Percentiles rank a stretch among this genome's conserved stretches.
phyloP scores from a whole-genome alignment of 2,888 invertebrate genomes.

The Choreutis nemorana region DNA sequence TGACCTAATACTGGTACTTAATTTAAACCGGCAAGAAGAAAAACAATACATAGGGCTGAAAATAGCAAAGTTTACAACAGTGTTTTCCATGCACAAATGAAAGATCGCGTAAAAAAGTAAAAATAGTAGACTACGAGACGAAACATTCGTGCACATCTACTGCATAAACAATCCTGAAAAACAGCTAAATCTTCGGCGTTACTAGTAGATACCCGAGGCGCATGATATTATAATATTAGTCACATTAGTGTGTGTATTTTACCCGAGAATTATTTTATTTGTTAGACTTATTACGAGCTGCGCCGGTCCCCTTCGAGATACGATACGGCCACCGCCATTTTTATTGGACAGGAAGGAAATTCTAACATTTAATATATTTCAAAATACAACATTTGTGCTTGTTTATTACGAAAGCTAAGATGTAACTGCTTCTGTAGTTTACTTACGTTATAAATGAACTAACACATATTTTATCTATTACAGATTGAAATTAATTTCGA shows the following conservation, averaged over 20 bases:
- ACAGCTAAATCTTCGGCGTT: constrained; percentile 58
- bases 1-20: too few relatives aligned
- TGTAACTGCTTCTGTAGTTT: too few relatives aligned
- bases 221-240: constrained; percentile 63
- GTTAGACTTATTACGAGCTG: constrained; percentile 58
- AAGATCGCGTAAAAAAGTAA: too few relatives aligned
- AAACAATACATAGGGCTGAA: too few relatives aligned
- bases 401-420: constrained; percentile 27
- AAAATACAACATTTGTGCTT: constrained; percentile 40
- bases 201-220: constrained; percentile 56
- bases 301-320: constrained; percentile 49
- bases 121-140: too few relatives aligned
- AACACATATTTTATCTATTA: too few relatives aligned
- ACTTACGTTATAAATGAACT: too few relatives aligned
- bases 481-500: too few relatives aligned
- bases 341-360: constrained; percentile 65
- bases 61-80: too few relatives aligned
- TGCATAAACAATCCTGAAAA: constrained; percentile 24
- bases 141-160: constrained; percentile 17
- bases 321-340: constrained; percentile 47
- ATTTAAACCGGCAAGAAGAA: too few relatives aligned
- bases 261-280: constrained; percentile 60
- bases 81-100: too few relatives aligned
- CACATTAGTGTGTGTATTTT: constrained; percentile 62
- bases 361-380: constrained; percentile 57